Base-by-base conservation (phyloP, 1,140 invertebrate genomes). In the Anastrepha obliqua region DNA sequence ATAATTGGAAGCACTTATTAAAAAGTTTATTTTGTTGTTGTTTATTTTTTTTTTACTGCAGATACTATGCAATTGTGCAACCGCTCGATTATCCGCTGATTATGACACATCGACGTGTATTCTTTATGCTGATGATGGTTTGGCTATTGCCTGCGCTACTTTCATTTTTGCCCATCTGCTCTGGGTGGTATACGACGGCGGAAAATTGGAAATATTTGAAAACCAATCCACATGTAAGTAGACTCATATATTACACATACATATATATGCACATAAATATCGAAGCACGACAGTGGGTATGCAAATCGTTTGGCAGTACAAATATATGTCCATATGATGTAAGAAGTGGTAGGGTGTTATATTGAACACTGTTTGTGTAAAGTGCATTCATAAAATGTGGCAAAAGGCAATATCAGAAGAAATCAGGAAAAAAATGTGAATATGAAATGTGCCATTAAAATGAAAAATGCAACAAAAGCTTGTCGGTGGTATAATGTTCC, bases 151-250 rank as follows among this genome's bases (percentile, higher is more conserved):
- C 98, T 13, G 96, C 97, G 2, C 93, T 98, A 44, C 97, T 99
- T 65, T 99, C 98, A 3, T 98, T 99, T 91, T 95, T 99, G 51
- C 98, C 99, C 0, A 98, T 99, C 70, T 99, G 99, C 92, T 97
- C 97, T 92, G 98, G 97, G 3, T 98, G 97, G 97, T 98, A 98
- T 93, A 97, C 97, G 0, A 98, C 97, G 0, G 94, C 94, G n/a
- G 96, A 97, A 89, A 96, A 98, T 91, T 94, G 97, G 87, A 94
- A 95, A 62, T 96, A 95, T 90, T 94, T 97, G 59, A 94, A 94
- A 90, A 94, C 95, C 74, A 95, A 97, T 92, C 97, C 97, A 3
- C 95, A 97, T 89, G 94, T 96, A 89, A 93, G 92, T 91, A 81
- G 6, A 0, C 47, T 55, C 29, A 20, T 55, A 44, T n/a, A 74